These are phyloP conservation scores for Sabellastarte sp. DNA, from an alignment of 2,888 invertebrate species.

Conservation along the genomic window DNA sequence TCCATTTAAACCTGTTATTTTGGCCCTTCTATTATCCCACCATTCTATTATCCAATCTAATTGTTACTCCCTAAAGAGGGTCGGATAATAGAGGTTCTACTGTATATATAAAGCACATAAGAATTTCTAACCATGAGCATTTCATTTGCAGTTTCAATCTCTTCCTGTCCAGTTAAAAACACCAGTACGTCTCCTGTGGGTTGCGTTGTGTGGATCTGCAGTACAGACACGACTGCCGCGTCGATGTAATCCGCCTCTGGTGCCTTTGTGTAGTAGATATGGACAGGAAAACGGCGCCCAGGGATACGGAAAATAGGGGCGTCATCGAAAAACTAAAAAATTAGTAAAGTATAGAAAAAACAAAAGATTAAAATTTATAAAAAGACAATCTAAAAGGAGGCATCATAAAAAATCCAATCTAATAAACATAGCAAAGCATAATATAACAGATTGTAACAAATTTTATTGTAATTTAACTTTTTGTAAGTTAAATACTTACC, in stretches of 20 bases:
- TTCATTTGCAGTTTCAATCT: conserved; percentile 63
- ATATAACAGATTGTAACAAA: no score
- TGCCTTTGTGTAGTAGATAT: conserved; percentile 98
- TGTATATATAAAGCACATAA: no score
- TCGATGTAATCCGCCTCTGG: conserved; percentile 99
- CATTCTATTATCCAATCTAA: no score
- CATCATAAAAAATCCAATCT: no score
- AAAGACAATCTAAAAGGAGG: neutral
- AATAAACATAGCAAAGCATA: no score
- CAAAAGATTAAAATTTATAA: neutral
- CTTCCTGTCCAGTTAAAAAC: conserved; percentile 80
- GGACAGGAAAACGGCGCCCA: conserved; percentile 95
- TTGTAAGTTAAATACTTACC: no score
- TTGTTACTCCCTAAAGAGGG: no score
- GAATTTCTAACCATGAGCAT: conserved; percentile 60
- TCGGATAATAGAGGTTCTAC: no score
- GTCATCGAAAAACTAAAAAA: conserved; percentile 85
- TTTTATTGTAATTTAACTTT: no score
- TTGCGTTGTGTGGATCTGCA: conserved; percentile 98
- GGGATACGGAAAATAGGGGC: conserved; percentile 97
- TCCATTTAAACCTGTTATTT: no score
- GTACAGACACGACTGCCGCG: conserved; percentile 92
- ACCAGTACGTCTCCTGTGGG: conserved; percentile 93
- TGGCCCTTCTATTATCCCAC: no score
- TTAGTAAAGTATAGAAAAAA: neutral